Evolutionary conservation across 1,140 invertebrate genomes (phyloP).

Genomic region (Himalopsyche phryganea): DNA sequence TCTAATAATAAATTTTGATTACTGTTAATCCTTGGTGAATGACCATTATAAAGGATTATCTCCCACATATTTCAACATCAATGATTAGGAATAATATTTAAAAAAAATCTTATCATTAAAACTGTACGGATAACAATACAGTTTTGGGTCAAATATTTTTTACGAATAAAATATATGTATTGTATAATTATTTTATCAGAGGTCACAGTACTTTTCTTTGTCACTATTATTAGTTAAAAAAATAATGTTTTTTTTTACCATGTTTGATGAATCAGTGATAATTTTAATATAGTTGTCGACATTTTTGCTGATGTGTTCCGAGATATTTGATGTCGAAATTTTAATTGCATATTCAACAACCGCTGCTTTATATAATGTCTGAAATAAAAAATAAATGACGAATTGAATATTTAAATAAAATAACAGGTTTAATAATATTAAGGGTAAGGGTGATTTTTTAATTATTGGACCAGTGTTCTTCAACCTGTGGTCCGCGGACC

Average conservation of each 20-base stretch:
- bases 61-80: too few species aligned
- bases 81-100: too few species aligned
- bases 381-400: slow-evolving; percentile 8
- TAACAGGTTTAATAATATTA: too few species aligned
- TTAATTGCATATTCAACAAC: slow-evolving; percentile 16
- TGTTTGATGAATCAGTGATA: slow-evolving; percentile 1
- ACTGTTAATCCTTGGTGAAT: too few species aligned
- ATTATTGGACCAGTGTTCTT: too few species aligned
- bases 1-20: too few species aligned
- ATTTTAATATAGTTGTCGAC: slow-evolving; percentile 10
- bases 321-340: not conserved
- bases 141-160: not conserved
- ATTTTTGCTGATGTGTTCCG: slow-evolving; percentile 10
- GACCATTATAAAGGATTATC: too few species aligned
- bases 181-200: not conserved
- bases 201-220: not conserved
- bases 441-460: too few species aligned
- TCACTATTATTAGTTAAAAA: not conserved
- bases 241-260: not conserved
- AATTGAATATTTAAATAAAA: too few species aligned
- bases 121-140: too few species aligned
- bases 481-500: too few species aligned
- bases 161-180: not conserved
- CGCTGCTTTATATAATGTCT: slow-evolving; percentile 19
- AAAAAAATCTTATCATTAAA: too few species aligned